Percentiles rank a stretch among this genome's conserved stretches.
Evolutionary conservation across 2,797 vertebrate species (phyloP).

Genomic region (Geotrypetes seraphini): DNA sequence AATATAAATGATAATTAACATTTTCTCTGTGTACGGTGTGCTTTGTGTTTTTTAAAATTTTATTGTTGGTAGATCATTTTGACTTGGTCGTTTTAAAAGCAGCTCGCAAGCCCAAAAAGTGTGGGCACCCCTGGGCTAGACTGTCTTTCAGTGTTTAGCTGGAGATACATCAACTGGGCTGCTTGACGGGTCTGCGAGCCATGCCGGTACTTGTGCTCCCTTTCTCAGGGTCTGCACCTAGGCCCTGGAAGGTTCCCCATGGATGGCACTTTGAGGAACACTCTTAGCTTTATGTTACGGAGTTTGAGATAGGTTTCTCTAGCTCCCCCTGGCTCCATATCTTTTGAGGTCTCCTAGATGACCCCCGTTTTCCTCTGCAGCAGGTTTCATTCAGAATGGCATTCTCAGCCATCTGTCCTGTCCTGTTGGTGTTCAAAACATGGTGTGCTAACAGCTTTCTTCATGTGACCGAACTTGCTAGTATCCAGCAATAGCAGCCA

Average conservation of each 20-base stretch:
- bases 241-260: neutral
- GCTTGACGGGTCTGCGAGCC: no score
- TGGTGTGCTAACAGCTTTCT: slow-evolving; percentile 2
- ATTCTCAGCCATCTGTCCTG: slow-evolving; percentile 8
- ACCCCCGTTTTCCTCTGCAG: slow-evolving; percentile 4
- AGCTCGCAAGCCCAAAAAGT: no score
- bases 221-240: slow-evolving; percentile 1
- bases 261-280: neutral
- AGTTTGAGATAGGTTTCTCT: no score
- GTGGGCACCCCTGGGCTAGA: no score
- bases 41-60: no score
- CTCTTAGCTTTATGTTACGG: neutral
- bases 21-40: no score
- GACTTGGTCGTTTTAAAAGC: no score
- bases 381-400: slow-evolving; percentile 14
- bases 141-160: no score
- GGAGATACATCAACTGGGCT: no score
- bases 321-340: no score
- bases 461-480: slow-evolving; percentile 1
- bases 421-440: slow-evolving; percentile 5
- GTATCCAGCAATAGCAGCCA: neutral
- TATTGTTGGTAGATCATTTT: no score
- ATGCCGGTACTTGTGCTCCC: neutral
- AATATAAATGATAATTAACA: no score
- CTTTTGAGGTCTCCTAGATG: slow-evolving; percentile 6